Evolutionary conservation across 1,140 invertebrate genomes (phyloP).

Genomic region (Aleiodes sp.): DNA sequence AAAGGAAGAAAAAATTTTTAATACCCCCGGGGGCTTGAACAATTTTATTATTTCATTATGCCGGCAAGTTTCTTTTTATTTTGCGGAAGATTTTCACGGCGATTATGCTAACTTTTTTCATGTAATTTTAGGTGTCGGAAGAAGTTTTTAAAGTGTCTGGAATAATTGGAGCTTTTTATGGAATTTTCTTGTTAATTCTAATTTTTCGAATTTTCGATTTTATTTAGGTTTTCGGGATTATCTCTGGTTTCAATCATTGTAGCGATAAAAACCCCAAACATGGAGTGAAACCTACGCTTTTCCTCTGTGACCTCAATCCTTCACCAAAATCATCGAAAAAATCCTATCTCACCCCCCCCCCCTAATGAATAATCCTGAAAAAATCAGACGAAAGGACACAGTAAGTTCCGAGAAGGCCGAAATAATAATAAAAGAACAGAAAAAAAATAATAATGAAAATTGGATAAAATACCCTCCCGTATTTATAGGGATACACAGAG

Average conservation of each 20-base stretch:
- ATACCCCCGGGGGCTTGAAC: background rate
- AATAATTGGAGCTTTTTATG: no score
- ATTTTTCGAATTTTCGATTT: no score
- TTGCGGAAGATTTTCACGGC: background rate
- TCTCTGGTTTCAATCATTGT: no score
- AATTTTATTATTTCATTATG: slow-evolving; percentile 8
- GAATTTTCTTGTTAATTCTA: no score
- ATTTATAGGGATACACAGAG: background rate
- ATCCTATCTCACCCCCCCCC: background rate
- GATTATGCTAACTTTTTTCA: background rate
- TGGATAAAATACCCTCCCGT: background rate
- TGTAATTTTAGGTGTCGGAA: no score
- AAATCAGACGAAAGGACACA: slow-evolving; percentile 6
- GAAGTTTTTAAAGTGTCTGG: no score
- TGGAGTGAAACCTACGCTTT: no score
- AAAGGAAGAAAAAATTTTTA: background rate
- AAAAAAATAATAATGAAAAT: background rate
- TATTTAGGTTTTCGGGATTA: no score
- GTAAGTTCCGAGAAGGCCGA: background rate
- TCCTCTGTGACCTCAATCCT: no score
- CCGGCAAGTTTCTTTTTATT: background rate
- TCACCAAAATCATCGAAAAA: no score
- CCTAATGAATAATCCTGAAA: slow-evolving; percentile 3
- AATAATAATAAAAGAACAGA: background rate
- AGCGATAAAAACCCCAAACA: no score